phyloP scores from a whole-genome alignment of 2,888 invertebrate species.

The Orthosia incerta region DNA sequence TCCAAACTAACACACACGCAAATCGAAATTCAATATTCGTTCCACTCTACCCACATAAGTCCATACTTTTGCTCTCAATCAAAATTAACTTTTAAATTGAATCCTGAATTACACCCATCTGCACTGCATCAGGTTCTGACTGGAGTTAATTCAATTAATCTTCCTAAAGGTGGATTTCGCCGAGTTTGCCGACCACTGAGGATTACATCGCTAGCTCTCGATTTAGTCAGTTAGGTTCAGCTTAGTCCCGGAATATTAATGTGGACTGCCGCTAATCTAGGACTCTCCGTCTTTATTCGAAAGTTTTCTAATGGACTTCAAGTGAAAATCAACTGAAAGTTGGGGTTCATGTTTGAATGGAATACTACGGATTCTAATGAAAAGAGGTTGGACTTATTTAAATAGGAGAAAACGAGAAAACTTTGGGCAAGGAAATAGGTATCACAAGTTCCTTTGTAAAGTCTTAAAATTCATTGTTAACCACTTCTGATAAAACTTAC shows the following conservation, averaged over 20 bases:
- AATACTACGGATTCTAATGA: constrained; percentile 26
- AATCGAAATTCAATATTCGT: neutral
- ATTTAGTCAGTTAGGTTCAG: constrained; percentile 54
- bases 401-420: constrained; percentile 38
- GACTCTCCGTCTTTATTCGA: constrained; percentile 19
- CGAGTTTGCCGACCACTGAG: constrained; percentile 53
- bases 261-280: constrained; percentile 16
- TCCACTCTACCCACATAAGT: neutral
- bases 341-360: constrained; percentile 27
- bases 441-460: neutral
- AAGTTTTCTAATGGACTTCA: constrained; percentile 37
- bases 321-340: constrained; percentile 22
- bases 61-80: constrained; percentile 18
- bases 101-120: constrained; percentile 57
- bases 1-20: neutral
- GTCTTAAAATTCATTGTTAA: neutral
- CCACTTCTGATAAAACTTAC: neutral
- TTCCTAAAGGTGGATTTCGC: constrained; percentile 59
- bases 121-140: constrained; percentile 56
- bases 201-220: constrained; percentile 52
- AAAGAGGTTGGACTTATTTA: constrained; percentile 25
- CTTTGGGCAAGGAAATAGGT: constrained; percentile 6
- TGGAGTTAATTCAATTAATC: constrained; percentile 72
- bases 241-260: constrained; percentile 54
- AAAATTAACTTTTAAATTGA: constrained; percentile 44